A percentile compares a stretch with the other conserved stretches of the same genome.
These are phyloP conservation scores for Pollenia griseotomentosa DNA, from an alignment of 2,888 invertebrate species.

Conservation along the genomic window DNA sequence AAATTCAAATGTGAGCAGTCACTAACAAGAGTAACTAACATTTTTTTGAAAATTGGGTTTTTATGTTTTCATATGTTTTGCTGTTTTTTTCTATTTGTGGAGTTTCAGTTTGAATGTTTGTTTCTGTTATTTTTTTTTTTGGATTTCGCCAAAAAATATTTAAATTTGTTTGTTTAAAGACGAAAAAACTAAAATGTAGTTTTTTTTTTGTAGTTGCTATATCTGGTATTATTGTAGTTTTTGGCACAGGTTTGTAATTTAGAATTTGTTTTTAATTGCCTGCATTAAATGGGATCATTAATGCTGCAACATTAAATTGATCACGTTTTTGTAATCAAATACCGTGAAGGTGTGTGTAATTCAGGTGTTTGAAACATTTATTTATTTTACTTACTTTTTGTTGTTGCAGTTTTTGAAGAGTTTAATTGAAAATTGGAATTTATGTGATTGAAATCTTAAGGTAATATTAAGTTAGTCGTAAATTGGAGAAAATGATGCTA, in stretches of 20 bases:
- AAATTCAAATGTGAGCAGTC: constrained; percentile 43
- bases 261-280: constrained; percentile 73
- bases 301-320: constrained; percentile 69
- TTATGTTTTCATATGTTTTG: constrained; percentile 69
- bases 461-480: constrained; percentile 1
- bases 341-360: constrained; percentile 70
- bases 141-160: constrained; percentile 56
- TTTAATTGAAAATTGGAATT: constrained; percentile 16
- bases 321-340: constrained; percentile 74
- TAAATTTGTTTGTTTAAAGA: constrained; percentile 50
- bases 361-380: constrained; percentile 71
- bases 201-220: constrained; percentile 30
- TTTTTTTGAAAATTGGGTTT: constrained; percentile 67
- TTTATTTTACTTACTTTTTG: constrained; percentile 49
- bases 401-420: constrained; percentile 13
- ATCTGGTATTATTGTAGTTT: constrained; percentile 56
- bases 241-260: constrained; percentile 73
- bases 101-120: constrained; percentile 8
- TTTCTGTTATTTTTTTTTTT: neutral
- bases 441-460: constrained; percentile 36
- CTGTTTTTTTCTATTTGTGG: constrained; percentile 5
- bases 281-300: constrained; percentile 71
- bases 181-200: constrained; percentile 10
- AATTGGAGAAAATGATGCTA: constrained; percentile 14
- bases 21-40: constrained; percentile 34